Evolutionary conservation across 2,113 vertebrate genomes (phyloP).

Genomic region (Enhydra lutris): DNA sequence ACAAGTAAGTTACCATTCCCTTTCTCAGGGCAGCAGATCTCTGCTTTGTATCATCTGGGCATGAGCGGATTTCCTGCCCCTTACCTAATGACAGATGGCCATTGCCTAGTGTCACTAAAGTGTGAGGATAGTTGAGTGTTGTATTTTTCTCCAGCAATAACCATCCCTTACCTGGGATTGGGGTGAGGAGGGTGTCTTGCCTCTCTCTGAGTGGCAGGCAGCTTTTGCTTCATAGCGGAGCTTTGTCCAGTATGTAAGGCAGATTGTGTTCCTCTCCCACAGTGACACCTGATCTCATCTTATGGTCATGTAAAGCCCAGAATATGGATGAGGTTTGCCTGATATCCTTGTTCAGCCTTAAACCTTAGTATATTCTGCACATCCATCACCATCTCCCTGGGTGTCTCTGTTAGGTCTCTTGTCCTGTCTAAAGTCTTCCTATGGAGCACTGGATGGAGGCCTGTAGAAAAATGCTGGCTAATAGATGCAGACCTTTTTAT

Average conservation of each 20-base stretch:
- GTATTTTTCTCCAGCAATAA: neutral
- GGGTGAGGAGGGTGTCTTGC: neutral
- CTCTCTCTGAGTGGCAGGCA: neutral
- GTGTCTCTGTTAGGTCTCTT: neutral
- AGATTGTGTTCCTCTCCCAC: neutral
- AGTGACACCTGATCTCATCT: neutral
- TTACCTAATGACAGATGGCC: neutral
- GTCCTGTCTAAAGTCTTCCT: neutral
- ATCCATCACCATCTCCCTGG: neutral
- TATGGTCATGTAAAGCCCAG: neutral
- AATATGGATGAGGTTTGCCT: neutral
- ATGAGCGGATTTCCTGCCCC: neutral
- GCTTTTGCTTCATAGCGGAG: neutral
- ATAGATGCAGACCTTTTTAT: neutral
- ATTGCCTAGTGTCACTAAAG: neutral
- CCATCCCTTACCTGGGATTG: neutral
- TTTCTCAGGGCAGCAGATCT: neutral
- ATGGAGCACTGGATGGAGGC: neutral
- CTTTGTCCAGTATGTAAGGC: neutral
- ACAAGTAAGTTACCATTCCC: neutral
- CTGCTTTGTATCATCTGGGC: neutral
- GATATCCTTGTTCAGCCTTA: neutral
- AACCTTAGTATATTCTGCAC: neutral
- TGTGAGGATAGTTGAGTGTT: neutral
- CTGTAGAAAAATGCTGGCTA: neutral